Evolutionary conservation across 2,888 invertebrate species (phyloP), one percentile per base, ranked within the genome.

Genomic region (Phasia obesa): DNA sequence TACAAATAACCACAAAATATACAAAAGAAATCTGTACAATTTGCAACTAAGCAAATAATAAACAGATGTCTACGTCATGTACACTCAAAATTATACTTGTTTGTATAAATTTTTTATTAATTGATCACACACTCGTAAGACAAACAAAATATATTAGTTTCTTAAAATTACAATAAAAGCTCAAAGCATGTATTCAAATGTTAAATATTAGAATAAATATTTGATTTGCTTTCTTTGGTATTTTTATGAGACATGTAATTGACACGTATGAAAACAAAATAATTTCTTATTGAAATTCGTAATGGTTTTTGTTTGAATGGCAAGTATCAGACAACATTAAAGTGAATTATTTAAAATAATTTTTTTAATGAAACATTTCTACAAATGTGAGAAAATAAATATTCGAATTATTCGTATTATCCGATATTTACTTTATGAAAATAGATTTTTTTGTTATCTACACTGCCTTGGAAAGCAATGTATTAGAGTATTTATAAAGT

Each of bases 51-150:
- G 17, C 38, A 64, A 70, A 78, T 65, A 65, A 81, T 60, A 60
- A 75, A 83, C 78, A 83, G 27, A 70, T 75, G 74, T 75, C 74
- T 64, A 70, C 77, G 77, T 81, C 73, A 81, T 71, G 55, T 76
- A 55, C 13, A 71, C n/a, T 15, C 9, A 71, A 55, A 47, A 7
- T 57, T 44, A 17, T 42, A 42, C n/a, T 2, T 49, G 19, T 3
- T 76, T 65, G 76, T 59, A 67, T 2, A n/a, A 42, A n/a, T 5
- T 81, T 44, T 71, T 42, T 35, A 53, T 67, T 65, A 75, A 55
- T 71, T 76, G n/a, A 60, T 53, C 51, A 44, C 51, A 60, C 53
- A 47, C 25, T 69, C 35, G 17, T 47, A 49, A 59, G 11, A 31
- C 42, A 57, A 55, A 75, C 35, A 47, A 76, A 51, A 44, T 35